Base-by-base conservation (phyloP, 2,888 invertebrate species). In the Laspeyria flexula region DNA sequence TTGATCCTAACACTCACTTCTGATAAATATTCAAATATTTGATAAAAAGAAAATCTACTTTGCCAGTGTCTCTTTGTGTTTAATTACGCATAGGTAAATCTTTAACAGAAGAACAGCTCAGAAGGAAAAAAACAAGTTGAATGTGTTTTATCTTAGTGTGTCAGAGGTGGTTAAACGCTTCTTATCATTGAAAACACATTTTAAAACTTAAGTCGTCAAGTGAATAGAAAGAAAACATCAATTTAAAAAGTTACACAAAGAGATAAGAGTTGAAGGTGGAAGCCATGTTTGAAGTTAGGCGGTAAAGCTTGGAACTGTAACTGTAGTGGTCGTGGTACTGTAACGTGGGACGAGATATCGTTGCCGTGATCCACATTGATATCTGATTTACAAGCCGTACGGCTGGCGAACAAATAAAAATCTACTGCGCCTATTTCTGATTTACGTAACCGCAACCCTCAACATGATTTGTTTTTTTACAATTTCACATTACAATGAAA, bases 191-290 rank as follows among this genome's bases (percentile, higher is more conserved):
- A 77, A 81, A 84, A 79, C 79, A 77, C 79, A 80, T 79, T 81
- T 74, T 65, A 75, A 76, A 76, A 77, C 74, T 77, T 69, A 73
- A 77, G 75, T 77, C 76, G 68, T 77, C 72, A 73, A 77, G 69
- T 70, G 70, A 73, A 74, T 75, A 65, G 69, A 65, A 75, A 73
- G 75, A 79, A 79, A 85, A 81, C 83, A 85, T 77, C 79, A 67
- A 77, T 79, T 81, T 79, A 65, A 78, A 80, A 81, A 81, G 76
- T 84, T 79, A 71, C 63, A 60, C 65, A 48, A 49, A 52, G 70
- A 76, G 81, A 83, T 83, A 79, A 79, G 74, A 72, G 59, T 63
- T 47, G 58, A 60, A 66, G 65, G 56, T 47, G 64, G 45, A 68
- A 75, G 65, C 60, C 64, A 62, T 66, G 68, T 69, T 75, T 60